phyloP scores from a whole-genome alignment of 2,797 vertebrate genomes.

The Betta splendens region DNA sequence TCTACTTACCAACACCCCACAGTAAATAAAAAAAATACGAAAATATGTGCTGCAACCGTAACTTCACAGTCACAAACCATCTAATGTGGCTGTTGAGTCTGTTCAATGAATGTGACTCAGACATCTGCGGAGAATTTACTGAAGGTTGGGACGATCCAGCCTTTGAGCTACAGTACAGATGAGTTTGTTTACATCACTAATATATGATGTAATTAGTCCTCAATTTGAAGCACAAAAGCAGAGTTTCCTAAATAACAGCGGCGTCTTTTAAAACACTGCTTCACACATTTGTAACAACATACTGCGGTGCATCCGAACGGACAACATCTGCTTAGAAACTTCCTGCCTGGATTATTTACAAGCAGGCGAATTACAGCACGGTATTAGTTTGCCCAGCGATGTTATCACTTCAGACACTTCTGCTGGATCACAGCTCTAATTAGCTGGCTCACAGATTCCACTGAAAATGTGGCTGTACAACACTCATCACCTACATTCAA shows the following conservation, averaged over 20 bases:
- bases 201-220: conserved; percentile 32
- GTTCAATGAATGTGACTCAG: conserved; percentile 20
- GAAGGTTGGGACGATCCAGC: conserved; percentile 24
- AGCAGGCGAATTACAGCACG: conserved; percentile 6
- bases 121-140: conserved; percentile 23
- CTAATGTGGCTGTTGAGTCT: conserved; percentile 13
- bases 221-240: neutral
- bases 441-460: neutral
- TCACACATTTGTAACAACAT: neutral
- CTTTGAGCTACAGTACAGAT: conserved; percentile 24
- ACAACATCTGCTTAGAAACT: conserved; percentile 1
- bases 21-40: conserved; percentile 22
- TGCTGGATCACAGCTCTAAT: conserved; percentile 10
- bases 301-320: neutral
- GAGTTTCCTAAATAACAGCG: neutral
- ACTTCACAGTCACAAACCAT: conserved; percentile 22
- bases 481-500: neutral
- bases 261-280: neutral
- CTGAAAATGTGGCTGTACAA: neutral
- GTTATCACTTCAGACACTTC: conserved; percentile 3
- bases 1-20: conserved; percentile 32
- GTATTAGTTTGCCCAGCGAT: neutral
- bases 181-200: conserved; percentile 9
- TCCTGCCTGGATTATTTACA: neutral
- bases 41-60: conserved; percentile 14